A percentile compares a stretch with the other conserved stretches of the same genome.
Evolutionary conservation across 2,888 invertebrate species (phyloP).

Genomic region (Lithophane socia): DNA sequence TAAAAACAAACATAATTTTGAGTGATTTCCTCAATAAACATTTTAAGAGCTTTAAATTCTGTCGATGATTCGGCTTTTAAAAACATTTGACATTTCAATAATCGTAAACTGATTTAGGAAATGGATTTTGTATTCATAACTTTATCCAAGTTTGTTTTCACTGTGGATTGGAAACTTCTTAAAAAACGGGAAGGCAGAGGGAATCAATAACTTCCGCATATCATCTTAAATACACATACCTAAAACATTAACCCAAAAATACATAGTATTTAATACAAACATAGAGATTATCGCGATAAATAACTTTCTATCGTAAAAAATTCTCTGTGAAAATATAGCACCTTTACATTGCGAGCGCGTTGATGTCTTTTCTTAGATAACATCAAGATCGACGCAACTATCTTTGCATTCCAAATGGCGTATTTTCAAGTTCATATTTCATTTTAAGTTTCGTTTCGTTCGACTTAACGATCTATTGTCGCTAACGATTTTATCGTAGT

Average conservation of each 20-base stretch:
- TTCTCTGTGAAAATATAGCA: slow-evolving; percentile 8
- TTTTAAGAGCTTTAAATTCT: slow-evolving; percentile 27
- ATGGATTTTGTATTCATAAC: slow-evolving; percentile 1
- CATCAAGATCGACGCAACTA: slow-evolving; percentile 40
- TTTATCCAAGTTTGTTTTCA: neutral
- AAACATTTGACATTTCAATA: slow-evolving; percentile 41
- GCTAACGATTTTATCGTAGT: slow-evolving; percentile 62
- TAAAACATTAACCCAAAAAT: neutral
- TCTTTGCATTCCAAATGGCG: slow-evolving; percentile 34
- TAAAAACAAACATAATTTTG: slow-evolving; percentile 18
- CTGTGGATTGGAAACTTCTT: neutral
- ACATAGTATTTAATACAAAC: neutral
- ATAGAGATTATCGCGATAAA: neutral
- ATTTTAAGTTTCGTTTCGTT: slow-evolving; percentile 41
- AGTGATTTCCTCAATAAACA: slow-evolving; percentile 26
- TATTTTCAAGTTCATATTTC: slow-evolving; percentile 42
- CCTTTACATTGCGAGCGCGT: slow-evolving; percentile 53
- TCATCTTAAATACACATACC: neutral
- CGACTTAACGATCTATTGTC: slow-evolving; percentile 66
- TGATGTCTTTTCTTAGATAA: slow-evolving; percentile 68
- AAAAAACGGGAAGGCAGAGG: neutral
- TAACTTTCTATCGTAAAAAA: slow-evolving; percentile 9
- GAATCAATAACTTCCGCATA: neutral
- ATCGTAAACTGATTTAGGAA: neutral
- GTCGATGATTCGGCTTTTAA: slow-evolving; percentile 7